Evolutionary conservation across 2,888 invertebrate species (phyloP), one percentile per base, ranked within the genome.

Genomic region (Eupeodes luniger): DNA sequence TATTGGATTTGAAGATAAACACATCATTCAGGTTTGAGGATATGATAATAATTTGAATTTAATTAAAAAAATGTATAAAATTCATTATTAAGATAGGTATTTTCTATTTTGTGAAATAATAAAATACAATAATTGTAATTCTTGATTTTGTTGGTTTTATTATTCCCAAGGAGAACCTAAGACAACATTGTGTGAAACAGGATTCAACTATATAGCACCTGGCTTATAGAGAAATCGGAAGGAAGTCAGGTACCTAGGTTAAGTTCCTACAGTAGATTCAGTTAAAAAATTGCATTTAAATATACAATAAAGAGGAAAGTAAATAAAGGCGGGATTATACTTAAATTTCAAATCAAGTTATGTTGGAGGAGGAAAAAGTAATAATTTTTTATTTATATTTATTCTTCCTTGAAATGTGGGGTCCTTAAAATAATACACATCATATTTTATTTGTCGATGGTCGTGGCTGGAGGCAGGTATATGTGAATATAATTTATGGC

Each of bases 291-390:
- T 14, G 19, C 14, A 47, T 44, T 69, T 55, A 19, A 12, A 53
- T 11, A 2, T 19, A 14, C 14, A 49, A 40, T 11, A 19, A 40
- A 40, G 12, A 44, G 36, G 11, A 44, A 40, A 34, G 62, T 16
- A 57, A 27, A 10, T 11, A 16, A 11, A 19, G 51, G 40, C 16
- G 79, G 51, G 27, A 59, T n/a, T 79, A 10, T 12, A 10, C 10
- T 69, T 57, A 59, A 72, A 78, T 66, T 67, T 74, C 72, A 84
- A 79, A 74, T 49, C 66, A 47, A 51, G 10, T 36, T 19, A 19
- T 51, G 27, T 27, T 27, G 40, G 62, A 19, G 47, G 53, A 34
- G 59, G 57, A 49, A 14, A 62, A 16, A 11, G 40, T 16, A 12
- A 9, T 61, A 40, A n/a, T 9, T 36, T 36, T 49, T 34, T 34